phyloP scores from a whole-genome alignment of 1,140 invertebrate genomes.

The Microplitis demolitor region DNA sequence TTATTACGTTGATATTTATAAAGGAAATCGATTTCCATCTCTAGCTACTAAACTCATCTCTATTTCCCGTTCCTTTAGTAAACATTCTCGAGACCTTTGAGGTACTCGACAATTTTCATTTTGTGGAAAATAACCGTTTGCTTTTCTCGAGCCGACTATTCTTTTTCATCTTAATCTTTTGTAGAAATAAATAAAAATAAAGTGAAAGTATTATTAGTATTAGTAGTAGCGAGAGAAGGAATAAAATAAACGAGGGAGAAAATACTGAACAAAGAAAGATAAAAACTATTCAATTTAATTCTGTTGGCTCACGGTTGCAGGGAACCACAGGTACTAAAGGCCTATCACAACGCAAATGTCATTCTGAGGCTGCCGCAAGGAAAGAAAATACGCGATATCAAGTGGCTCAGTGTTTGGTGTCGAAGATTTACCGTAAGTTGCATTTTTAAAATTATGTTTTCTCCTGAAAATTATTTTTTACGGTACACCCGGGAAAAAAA shows the following conservation, averaged over 20 bases:
- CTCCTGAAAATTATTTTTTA: too few species aligned
- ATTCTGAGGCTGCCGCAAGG: conserved; percentile 82
- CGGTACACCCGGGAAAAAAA: too few species aligned
- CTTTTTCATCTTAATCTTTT: conserved; percentile 1
- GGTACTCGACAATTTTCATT: conserved; percentile 26
- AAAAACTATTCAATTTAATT: not conserved
- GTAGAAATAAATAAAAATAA: not conserved
- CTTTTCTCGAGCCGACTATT: not conserved
- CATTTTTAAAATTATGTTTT: too few species aligned
- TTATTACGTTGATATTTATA: not conserved
- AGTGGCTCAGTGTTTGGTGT: conserved; percentile 90
- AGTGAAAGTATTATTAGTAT: too few species aligned
- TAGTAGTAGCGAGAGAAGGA: too few species aligned
- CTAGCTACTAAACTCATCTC: not conserved
- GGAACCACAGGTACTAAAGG: conserved; percentile 76
- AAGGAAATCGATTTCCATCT: conserved; percentile 15
- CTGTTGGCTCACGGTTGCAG: conserved; percentile 62
- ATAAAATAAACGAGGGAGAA: not conserved
- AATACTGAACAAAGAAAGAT: not conserved
- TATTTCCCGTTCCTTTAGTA: not conserved
- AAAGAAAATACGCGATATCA: conserved; percentile 82
- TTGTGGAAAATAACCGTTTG: not conserved
- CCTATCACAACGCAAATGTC: conserved; percentile 79
- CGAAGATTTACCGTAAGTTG: conserved; percentile 82
- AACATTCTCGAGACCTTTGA: conserved; percentile 38